Conservation (phyloP, 1,140 invertebrate species). For the Carcinoscorpius rotundicauda region DNA sequence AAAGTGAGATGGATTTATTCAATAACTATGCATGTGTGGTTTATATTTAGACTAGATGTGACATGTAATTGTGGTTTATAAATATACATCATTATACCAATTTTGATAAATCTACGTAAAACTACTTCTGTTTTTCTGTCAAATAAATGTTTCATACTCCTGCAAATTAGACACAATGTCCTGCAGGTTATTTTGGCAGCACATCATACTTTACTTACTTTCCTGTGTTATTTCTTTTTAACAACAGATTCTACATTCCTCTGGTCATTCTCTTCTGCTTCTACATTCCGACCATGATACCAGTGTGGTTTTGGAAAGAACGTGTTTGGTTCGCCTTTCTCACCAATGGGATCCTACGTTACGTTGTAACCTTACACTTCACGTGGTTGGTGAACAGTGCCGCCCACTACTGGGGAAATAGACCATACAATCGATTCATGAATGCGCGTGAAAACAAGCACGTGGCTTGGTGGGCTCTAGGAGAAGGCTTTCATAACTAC, state of each 20-base stretch:
- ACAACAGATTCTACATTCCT: conserved; percentile 54
- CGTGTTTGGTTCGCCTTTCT: conserved; percentile 63
- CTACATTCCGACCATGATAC: conserved; percentile 67
- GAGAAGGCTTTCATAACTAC: conserved; percentile 71
- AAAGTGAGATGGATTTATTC: too few species aligned
- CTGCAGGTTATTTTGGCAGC: too few species aligned
- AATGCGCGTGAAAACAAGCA: conserved; percentile 40
- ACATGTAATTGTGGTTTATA: too few species aligned
- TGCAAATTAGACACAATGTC: too few species aligned
- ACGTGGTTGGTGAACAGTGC: conserved; percentile 63
- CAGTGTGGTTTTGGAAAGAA: conserved; percentile 75
- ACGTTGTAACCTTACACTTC: conserved; percentile 70
- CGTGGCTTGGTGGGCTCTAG: conserved; percentile 40
- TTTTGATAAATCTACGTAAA: too few species aligned
- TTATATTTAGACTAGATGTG: too few species aligned
- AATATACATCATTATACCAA: too few species aligned
- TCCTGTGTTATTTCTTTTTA: conserved; percentile 3
- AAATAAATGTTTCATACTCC: too few species aligned
- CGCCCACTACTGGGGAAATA: conserved; percentile 40
- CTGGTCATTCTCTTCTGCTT: conserved; percentile 75
- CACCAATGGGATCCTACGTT: conserved; percentile 68
- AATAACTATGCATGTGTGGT: too few species aligned
- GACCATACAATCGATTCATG: conserved; percentile 39
- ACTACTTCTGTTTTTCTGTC: too few species aligned
- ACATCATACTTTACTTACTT: too few species aligned